Conservation (phyloP, 2,113 vertebrate genomes). For the Hucho hucho region DNA sequence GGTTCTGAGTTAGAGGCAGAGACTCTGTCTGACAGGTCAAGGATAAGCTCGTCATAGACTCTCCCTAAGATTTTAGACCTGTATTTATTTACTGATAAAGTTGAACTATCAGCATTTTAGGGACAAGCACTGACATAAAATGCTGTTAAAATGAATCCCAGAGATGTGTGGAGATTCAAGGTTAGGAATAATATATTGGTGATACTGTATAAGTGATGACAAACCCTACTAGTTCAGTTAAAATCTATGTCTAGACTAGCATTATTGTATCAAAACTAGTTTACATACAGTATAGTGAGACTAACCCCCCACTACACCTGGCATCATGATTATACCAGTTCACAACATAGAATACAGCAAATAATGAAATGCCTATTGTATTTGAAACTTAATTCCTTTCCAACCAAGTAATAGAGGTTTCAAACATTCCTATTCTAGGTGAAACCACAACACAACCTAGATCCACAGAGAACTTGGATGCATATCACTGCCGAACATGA, state of each 20-base stretch:
- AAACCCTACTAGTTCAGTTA: not conserved
- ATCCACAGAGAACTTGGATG: constrained; percentile 1
- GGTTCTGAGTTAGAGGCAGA: not conserved
- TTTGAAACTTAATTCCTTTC: too few relatives aligned
- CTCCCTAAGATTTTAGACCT: not conserved
- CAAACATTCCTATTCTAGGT: constrained; percentile 10
- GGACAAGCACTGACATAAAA: too few relatives aligned
- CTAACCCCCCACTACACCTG: too few relatives aligned
- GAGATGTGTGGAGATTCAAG: too few relatives aligned
- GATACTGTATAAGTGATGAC: not conserved
- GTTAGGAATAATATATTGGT: not conserved
- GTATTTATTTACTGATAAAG: not conserved
- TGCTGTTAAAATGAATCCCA: too few relatives aligned
- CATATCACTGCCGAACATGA: not conserved
- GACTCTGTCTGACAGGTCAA: not conserved
- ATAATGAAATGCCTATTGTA: too few relatives aligned
- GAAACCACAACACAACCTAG: constrained; percentile 22
- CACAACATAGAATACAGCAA: too few relatives aligned
- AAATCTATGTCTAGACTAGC: too few relatives aligned
- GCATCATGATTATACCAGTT: too few relatives aligned
- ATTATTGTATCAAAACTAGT: too few relatives aligned
- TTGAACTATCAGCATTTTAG: not conserved
- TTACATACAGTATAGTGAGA: too few relatives aligned
- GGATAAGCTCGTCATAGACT: not conserved
- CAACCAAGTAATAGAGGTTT: too few relatives aligned